Conservation (phyloP, 2,797 vertebrate genomes). For the Anomalospiza imberbis region DNA sequence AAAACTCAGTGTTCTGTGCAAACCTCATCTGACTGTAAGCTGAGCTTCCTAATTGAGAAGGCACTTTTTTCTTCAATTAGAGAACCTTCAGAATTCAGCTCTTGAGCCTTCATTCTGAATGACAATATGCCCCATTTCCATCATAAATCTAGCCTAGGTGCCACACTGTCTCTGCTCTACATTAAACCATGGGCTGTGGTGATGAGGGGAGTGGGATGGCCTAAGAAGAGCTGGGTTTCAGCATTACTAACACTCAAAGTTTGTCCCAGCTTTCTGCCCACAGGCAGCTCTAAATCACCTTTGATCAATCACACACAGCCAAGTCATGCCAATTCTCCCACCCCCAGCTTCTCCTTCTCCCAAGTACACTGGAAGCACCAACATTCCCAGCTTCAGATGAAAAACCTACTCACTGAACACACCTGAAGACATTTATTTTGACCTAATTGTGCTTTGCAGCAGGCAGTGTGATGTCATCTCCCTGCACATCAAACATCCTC, state of each 20-base stretch:
- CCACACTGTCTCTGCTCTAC: background rate
- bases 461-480: background rate
- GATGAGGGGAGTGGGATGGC: background rate
- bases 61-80: background rate
- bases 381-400: background rate
- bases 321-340: background rate
- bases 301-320: background rate
- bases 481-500: background rate
- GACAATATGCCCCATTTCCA: background rate
- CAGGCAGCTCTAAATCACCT: background rate
- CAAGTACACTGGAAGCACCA: background rate
- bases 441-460: background rate
- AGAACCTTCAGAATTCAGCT: background rate
- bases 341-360: background rate
- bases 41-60: conserved; percentile 16
- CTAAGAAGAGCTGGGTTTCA: background rate
- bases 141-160: background rate
- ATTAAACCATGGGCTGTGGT: background rate
- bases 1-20: conserved; percentile 45
- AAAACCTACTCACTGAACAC: background rate
- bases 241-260: background rate
- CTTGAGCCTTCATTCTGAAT: background rate
- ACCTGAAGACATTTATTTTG: background rate
- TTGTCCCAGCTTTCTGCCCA: background rate
- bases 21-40: conserved; percentile 35